A percentile compares a stretch with the other conserved stretches of the same genome.
These are phyloP conservation scores for Notodonta ziczac DNA, from an alignment of 2,888 invertebrate genomes.

Conservation along the genomic window DNA sequence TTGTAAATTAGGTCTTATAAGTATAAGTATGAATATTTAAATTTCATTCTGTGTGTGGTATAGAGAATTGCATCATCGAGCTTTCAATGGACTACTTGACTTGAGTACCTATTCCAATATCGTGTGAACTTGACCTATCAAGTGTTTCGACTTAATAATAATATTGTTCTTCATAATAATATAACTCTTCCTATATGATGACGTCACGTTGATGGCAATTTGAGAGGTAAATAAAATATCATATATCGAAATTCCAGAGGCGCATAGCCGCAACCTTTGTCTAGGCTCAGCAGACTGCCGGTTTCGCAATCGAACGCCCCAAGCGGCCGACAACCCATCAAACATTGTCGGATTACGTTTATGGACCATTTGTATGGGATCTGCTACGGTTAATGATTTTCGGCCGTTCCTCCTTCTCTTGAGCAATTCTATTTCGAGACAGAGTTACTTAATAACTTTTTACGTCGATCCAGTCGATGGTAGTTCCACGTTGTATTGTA, in stretches of 20 bases:
- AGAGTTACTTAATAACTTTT: constrained; percentile 59
- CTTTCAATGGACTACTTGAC: constrained; percentile 24
- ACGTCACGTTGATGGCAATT: background rate
- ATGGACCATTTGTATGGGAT: constrained; percentile 78
- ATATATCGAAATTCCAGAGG: background rate
- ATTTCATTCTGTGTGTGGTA: constrained; percentile 13
- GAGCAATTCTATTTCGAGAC: constrained; percentile 61
- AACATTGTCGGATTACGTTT: constrained; percentile 78
- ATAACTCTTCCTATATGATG: background rate
- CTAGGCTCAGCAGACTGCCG: constrained; percentile 42
- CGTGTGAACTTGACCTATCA: background rate
- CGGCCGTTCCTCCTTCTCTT: constrained; percentile 57
- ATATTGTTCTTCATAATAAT: background rate
- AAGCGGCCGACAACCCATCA: constrained; percentile 59
- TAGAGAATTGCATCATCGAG: constrained; percentile 41
- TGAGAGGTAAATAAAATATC: background rate
- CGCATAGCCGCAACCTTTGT: constrained; percentile 38
- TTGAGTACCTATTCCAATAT: background rate
- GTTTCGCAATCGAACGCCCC: constrained; percentile 59
- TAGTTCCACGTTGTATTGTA: no score
- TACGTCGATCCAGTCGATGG: constrained; percentile 8
- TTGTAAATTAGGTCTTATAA: constrained; percentile 19
- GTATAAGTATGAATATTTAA: constrained; percentile 23
- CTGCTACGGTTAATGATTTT: constrained; percentile 76
- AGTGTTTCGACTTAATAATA: background rate